Evolutionary conservation across 1,140 invertebrate genomes (phyloP), one percentile per base, ranked within the genome.

Genomic region (Drosophila melanica): DNA sequence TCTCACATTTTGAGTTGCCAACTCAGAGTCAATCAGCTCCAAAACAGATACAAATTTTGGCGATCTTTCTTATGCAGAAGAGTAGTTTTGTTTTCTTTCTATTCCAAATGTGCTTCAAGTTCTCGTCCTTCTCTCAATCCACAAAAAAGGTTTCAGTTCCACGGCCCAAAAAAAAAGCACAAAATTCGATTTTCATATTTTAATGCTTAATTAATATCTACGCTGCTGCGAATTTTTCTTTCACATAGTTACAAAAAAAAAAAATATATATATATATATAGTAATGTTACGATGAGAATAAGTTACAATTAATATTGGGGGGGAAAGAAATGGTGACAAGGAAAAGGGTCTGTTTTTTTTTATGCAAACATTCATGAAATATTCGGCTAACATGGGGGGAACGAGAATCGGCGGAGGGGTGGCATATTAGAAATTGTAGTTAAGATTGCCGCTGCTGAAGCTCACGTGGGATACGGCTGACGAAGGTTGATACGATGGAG

Each of bases 391-490:
- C 33, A 9, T 14, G n/a, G 14, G n/a, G 14, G 41, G n/a, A 5
- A 14, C 37, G 6, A 9, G n/a, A 30, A 10, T n/a, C 39, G 20
- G 7, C 1, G 16, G 7, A 10, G 4, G 6, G 12, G 3, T 12
- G 6, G 10, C 1, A 9, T 7, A 7, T 75, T 67, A 91, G 48
- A 91, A 91, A 23, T 66, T 91, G 39, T 91, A 91, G 45, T 60
- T 77, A 12, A 91, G 70, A 35, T 89, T 86, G 63, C 90, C 90
- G 35, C 90, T 90, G 9, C 58, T 72, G 75, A 80, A 91, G 42
- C 75, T 90, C 7, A 91, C 90, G 23, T 81, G 81, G n/a, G 90
- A 91, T 12, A 91, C 90, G 10, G 82, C 80, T 20, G 90, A 63
- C 6, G 73, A 72, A 69, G 69, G 70, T 41, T 84, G 71, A 39